Conservation (phyloP, 2,888 invertebrate genomes). For the Ormyrus nitidulus region DNA sequence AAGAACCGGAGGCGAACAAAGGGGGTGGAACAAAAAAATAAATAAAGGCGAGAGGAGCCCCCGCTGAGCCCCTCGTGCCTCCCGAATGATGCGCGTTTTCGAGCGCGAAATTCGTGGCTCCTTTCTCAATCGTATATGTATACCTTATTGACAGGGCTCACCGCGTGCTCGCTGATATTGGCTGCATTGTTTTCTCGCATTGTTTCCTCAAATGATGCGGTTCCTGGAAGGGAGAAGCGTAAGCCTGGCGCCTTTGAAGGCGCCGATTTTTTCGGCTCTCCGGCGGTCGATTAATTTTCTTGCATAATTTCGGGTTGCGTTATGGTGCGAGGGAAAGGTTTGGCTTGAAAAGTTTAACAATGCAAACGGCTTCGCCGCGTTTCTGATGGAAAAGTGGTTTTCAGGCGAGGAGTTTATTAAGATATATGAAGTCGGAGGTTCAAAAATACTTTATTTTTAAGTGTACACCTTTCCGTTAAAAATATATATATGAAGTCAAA, state of each 20-base stretch:
- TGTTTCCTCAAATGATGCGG: constrained; percentile 58
- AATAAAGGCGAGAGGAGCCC: constrained; percentile 3
- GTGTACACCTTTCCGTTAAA: too few species aligned
- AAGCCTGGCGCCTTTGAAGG: constrained; percentile 13
- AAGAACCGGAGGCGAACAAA: background rate
- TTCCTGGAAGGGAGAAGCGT: constrained; percentile 43
- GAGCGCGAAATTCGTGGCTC: constrained; percentile 45
- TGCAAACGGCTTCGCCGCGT: too few species aligned
- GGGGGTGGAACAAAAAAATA: background rate
- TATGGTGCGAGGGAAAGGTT: too few species aligned
- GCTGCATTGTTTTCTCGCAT: constrained; percentile 16
- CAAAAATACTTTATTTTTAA: too few species aligned
- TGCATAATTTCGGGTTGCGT: too few species aligned
- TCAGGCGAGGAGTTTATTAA: too few species aligned
- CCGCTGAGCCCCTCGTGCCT: constrained; percentile 27
- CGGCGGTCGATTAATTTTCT: too few species aligned
- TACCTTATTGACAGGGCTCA: constrained; percentile 19
- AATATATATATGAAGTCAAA: too few species aligned
- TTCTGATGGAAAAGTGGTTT: too few species aligned
- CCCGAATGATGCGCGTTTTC: constrained; percentile 46
- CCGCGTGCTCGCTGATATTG: background rate
- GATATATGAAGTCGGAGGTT: too few species aligned
- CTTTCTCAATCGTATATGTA: background rate
- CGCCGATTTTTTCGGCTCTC: background rate
- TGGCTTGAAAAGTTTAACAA: too few species aligned